Base-by-base conservation (phyloP, 2,888 invertebrate genomes). In the Unio pictorum region DNA sequence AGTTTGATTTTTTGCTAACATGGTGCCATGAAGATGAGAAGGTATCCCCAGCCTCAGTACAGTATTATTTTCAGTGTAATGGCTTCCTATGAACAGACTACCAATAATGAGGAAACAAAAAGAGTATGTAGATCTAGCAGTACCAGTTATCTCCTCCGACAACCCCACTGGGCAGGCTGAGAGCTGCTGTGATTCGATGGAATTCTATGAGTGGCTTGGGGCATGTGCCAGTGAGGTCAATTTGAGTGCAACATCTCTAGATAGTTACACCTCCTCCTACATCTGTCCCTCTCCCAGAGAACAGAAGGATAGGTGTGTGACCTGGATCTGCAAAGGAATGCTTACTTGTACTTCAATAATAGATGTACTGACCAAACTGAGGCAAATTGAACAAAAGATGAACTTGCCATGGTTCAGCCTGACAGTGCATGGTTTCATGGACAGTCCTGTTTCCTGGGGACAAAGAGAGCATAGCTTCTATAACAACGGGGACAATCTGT, bases 121-220 rank as follows among this genome's bases (percentile, higher is more conserved):
- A 61, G 60, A 73, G 67, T 75, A 69, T 61, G 70, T 64, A 61
- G 64, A 77, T 57, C 64, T 78, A 3, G 34, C 59, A 23, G 73
- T 80, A 15, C 81, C 81, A 30, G 64, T 71, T n/a, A 68, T 73
- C 45, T 61, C 64, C 20, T 34, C 71, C n/a, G 65, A 66, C 68
- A 45, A 59, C 30, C 54, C 28, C 18, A 20, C 45, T 15, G 65
- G 65, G 45, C 45, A 72, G 23, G 11, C 30, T 57, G 67, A 64
- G 28, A 28, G 58, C 23, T 59, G 58, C 23, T 74, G 74, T 67
- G 67, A 64, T 54, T 72, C 72, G 59, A 64, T 69, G n/a, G 81
- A 85, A 20, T 63, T 86, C 55, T 86, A 79, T 78, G 87, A 88
- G 64, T 88, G 87, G 87, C 75, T 88, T 15, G 88, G 88, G 63